A percentile compares a stretch with the other conserved stretches of the same genome.
phyloP scores from a whole-genome alignment of 2,888 invertebrate genomes.

The Microdon myrmicae region DNA sequence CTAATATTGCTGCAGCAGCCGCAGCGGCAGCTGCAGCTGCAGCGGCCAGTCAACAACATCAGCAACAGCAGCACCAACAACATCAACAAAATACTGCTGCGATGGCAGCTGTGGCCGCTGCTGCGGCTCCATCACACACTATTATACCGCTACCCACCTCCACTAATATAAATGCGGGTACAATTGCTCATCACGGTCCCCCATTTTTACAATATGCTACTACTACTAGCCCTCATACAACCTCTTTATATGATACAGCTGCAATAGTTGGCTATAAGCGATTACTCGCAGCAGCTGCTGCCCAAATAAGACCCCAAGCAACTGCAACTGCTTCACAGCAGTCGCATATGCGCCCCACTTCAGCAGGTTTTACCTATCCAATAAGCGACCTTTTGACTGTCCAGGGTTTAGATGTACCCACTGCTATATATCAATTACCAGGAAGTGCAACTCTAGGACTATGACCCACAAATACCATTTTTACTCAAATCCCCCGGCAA shows the following conservation, averaged over 20 bases:
- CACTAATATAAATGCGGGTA: slow-evolving; percentile 63
- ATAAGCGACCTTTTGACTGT: slow-evolving; percentile 79
- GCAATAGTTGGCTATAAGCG: slow-evolving; percentile 66
- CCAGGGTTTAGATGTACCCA: slow-evolving; percentile 73
- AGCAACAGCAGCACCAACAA: slow-evolving; percentile 64
- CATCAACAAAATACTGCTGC: slow-evolving; percentile 60
- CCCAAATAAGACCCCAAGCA: slow-evolving; percentile 60
- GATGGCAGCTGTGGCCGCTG: slow-evolving; percentile 58
- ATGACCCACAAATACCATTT: slow-evolving; percentile 71
- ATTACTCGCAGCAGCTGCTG: slow-evolving; percentile 65
- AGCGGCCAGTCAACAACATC: slow-evolving; percentile 65
- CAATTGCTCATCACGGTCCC: slow-evolving; percentile 54
- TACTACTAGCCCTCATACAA: slow-evolving; percentile 71
- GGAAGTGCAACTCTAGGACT: slow-evolving; percentile 77
- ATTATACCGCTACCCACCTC: slow-evolving; percentile 55
- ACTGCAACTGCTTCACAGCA: slow-evolving; percentile 63
- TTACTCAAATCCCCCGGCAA: slow-evolving; percentile 61
- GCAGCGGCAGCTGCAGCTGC: slow-evolving; percentile 61
- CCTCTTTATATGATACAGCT: slow-evolving; percentile 63
- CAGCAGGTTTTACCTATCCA: slow-evolving; percentile 73
- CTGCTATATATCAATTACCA: slow-evolving; percentile 76
- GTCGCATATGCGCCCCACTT: slow-evolving; percentile 67
- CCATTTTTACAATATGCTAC: slow-evolving; percentile 71
- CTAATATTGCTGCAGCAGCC: slow-evolving; percentile 65
- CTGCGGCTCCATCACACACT: slow-evolving; percentile 58